Evolutionary conservation across 2,797 vertebrate species (phyloP), one percentile per base, ranked within the genome.

Genomic region (Xyrichtys novacula): DNA sequence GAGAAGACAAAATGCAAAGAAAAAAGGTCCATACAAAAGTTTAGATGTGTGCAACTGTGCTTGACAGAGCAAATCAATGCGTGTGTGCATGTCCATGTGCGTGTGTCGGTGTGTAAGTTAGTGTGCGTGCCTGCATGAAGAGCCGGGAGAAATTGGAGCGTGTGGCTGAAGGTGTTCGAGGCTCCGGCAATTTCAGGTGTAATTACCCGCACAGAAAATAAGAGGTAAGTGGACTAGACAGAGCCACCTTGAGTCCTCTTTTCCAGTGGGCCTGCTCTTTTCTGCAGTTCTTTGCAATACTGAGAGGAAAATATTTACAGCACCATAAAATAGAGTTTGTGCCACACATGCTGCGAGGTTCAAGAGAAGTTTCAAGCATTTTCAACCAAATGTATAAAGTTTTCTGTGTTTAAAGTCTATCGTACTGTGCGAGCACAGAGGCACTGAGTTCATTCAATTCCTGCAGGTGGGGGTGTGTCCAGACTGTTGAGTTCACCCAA

Each of bases 191-290:
- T 90, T 90, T 82, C 88, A 88, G 81, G 80, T 89, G 89, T 91
- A 93, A 92, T 92, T 89, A 91, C 90, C 78, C 65, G 44, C 76
- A 80, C 73, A 67, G 65, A 82, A 85, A 84, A 90, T 50, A 59
- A 85, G 79, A 83, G 70, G 81, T 87, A 89, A 91, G 84, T 78
- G 75, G 71, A 85, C 59, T 38, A 38, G 87, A 88, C 88, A 86
- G 55, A 62, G 50, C 44, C 49, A 68, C 71, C 47, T 49, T 28
- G 49, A 72, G 76, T 53, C 71, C 38, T 40, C 31, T 71, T 78
- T 81, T 63, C 54, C 62, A 29, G 39, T 43, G 53, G 38, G 40
- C 66, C 76, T 55, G 65, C 28, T 74, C 40, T 54, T 40, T 17
- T n/a, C 7, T 29, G 19, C 39, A 62, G 23, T 22, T 72, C 57